Percentiles rank a stretch among this genome's conserved stretches.
These are phyloP conservation scores for Euspilapteryx auroguttella DNA, from an alignment of 2,888 invertebrate genomes.

Conservation along the genomic window DNA sequence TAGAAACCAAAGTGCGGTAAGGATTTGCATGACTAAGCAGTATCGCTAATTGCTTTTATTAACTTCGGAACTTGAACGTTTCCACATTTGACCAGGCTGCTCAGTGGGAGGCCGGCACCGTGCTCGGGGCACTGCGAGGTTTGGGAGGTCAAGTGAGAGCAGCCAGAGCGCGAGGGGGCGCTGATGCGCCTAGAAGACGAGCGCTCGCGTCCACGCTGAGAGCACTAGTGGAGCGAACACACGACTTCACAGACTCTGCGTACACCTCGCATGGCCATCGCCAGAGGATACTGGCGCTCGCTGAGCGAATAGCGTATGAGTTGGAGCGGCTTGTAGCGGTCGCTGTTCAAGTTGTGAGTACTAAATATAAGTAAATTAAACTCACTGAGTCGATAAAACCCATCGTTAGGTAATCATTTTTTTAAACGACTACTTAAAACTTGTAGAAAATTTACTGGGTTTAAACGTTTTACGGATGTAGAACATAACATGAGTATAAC, in stretches of 20 bases:
- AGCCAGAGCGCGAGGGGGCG: slow-evolving; percentile 72
- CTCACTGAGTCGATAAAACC: no score
- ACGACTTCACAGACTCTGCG: slow-evolving; percentile 99
- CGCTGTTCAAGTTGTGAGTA: slow-evolving; percentile 77
- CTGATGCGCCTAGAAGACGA: slow-evolving; percentile 68
- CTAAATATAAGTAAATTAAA: no score
- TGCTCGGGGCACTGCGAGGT: slow-evolving; percentile 80
- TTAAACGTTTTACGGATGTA: no score
- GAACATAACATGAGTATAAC: no score
- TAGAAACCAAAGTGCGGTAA: no score
- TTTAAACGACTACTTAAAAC: no score
- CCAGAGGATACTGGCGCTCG: slow-evolving; percentile 87
- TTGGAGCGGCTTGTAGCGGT: slow-evolving; percentile 87
- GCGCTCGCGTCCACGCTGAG: slow-evolving; percentile 86
- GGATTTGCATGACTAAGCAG: no score
- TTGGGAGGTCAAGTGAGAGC: slow-evolving; percentile 86
- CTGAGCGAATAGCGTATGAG: slow-evolving; percentile 90
- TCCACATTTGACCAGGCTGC: no score
- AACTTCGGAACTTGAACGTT: no score
- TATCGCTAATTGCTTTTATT: no score
- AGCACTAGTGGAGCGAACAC: slow-evolving; percentile 90
- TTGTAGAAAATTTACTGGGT: no score
- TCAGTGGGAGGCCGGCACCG: slow-evolving; percentile 65
- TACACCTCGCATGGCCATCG: slow-evolving; percentile 97
- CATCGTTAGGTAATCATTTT: no score